These are phyloP conservation scores for Drosophila teissieri DNA, from an alignment of 1,140 invertebrate species.

Conservation along the genomic window DNA sequence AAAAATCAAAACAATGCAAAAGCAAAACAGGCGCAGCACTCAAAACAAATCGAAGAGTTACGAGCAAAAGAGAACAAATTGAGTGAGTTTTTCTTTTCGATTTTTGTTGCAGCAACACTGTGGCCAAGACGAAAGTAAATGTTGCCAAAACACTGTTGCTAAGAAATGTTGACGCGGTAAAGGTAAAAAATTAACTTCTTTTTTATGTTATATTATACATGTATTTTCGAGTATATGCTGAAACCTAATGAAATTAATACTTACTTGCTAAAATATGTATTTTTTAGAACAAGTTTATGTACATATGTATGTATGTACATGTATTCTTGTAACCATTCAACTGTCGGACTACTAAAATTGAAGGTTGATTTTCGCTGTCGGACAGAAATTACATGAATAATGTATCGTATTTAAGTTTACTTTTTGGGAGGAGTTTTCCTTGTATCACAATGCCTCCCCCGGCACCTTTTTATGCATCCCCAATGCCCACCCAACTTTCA, in stretches of 20 bases:
- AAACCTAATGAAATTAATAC: too few species aligned
- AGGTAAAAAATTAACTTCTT: too few species aligned
- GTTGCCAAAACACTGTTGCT: constrained; percentile 4
- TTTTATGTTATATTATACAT: too few species aligned
- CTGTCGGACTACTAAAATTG: neutral
- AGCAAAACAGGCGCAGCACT: constrained; percentile 37
- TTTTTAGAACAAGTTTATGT: too few species aligned
- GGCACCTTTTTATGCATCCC: constrained; percentile 31
- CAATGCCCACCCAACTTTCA: neutral
- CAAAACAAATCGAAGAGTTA: constrained; percentile 61
- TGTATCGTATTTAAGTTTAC: neutral
- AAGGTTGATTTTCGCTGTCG: neutral
- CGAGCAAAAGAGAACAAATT: neutral
- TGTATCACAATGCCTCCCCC: constrained; percentile 19
- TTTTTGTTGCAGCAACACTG: constrained; percentile 3
- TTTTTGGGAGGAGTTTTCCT: constrained; percentile 1
- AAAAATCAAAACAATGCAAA: constrained; percentile 2
- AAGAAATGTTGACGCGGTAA: neutral
- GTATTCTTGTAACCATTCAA: neutral
- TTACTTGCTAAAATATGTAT: too few species aligned
- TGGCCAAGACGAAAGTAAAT: neutral
- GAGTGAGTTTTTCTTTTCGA: neutral
- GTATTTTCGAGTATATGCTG: too few species aligned
- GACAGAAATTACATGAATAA: constrained; percentile 10
- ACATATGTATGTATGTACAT: neutral